Base-by-base conservation (phyloP, 2,113 vertebrate species). In the Sciurus niger region DNA sequence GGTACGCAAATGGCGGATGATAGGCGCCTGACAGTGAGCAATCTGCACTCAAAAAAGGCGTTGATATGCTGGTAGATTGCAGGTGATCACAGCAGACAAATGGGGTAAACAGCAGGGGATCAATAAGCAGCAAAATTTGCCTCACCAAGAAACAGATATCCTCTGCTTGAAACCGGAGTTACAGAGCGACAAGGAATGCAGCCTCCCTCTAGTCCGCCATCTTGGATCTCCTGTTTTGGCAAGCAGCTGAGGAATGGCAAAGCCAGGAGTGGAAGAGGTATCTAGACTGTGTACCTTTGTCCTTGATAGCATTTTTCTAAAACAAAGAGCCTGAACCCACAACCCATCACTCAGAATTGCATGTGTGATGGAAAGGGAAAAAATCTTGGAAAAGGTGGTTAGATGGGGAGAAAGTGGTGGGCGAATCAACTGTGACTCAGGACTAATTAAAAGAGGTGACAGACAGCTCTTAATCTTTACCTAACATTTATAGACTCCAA, bases 281-380 rank as follows among this genome's bases (percentile, higher is more conserved):
- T 6, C 28, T 28, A 7, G 25, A 28, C 13, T 68, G 24, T 18
- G 2, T 6, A 73, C 37, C 80, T 77, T n/a, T 67, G 73, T 68
- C 74, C 48, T 83, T 85, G 7, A 86, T 16, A 3, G 30, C 2
- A 7, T 74, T 94, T 94, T 74, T 88, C 82, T 94, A 65, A 92
- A 93, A 80, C 58, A 53, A 78, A 96, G 53, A 22, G 51, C 37
- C 85, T n/a, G 60, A 91, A 73, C 67, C 48, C n/a, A 80, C 25
- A 92, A 91, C 28, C 12, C 51, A 93, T 53, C 30, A 46, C 37
- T 72, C 68, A 40, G 55, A 68, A 91, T n/a, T 88, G 6, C 40
- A 79, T 11, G 32, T 74, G 73, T 74, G 79, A 85, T 14, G 32
- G 7, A 82, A 40, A 77, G 60, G 46, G 8, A 93, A 94, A 68